Base-by-base conservation (phyloP, 2,888 invertebrate species). In the Arge pagana region DNA sequence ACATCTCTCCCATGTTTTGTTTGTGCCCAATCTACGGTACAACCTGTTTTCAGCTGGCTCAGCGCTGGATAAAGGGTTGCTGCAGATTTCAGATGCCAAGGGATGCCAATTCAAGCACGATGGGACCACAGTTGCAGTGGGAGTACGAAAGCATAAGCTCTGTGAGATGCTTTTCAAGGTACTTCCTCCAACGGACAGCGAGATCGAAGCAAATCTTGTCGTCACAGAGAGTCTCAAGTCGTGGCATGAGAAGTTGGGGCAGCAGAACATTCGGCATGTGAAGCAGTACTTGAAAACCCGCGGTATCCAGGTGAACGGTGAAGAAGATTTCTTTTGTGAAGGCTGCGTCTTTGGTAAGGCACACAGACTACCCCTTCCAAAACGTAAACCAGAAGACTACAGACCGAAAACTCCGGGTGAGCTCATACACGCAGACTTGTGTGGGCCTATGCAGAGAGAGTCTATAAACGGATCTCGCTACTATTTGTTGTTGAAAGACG, bases 161-260 rank as follows among this genome's bases (percentile, higher is more conserved):
- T 53, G 41, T 18, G 28, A 43, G 8, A 50, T 41, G 33, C 23
- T 28, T 4, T 10, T 50, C 21, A 48, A 48, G 21, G 8, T 24
- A 0, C n/a, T 19, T 23, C 19, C n/a, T n/a, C 19, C 21, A 21
- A 10, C 13, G 8, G 3, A 10, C 11, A 30, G 40, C 7, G 7
- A 16, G 1, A 21, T 21, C 19, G n/a, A 11, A 13, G 39, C 21
- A 11, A 39, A 39, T 23, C 21, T 39, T 8, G 21, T 23, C 3
- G 19, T 30, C 1, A 42, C 26, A 6, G 48, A 55, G 24, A 50
- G 24, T 8, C 55, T 59, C 26, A 41, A 59, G 31, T 10, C 54
- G 4, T 67, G 63, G 66, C 63, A 66, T 54, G 61, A 60, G 37
- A 21, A 58, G 8, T 31, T 66, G 26, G 55, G 52, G 4, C 63